These are phyloP conservation scores for Boloria selene DNA, from an alignment of 2,888 invertebrate species.

Conservation along the genomic window DNA sequence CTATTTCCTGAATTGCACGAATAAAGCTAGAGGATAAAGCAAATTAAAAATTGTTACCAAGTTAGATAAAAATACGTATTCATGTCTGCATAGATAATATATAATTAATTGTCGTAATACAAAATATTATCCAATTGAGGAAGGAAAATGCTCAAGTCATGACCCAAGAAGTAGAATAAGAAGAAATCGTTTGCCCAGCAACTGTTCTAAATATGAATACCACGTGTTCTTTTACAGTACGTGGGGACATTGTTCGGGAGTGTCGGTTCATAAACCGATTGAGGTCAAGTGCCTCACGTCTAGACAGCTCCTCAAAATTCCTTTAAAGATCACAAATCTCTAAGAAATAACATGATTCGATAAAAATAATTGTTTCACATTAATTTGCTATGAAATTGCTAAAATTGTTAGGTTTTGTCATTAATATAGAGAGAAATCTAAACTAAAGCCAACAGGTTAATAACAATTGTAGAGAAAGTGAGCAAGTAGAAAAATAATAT, in stretches of 20 bases:
- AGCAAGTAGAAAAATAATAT: slow-evolving; percentile 25
- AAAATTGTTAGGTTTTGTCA: too few species aligned
- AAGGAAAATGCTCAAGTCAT: background rate
- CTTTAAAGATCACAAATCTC: background rate
- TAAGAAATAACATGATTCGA: too few species aligned
- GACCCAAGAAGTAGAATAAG: background rate
- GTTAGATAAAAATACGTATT: background rate
- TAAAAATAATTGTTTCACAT: too few species aligned
- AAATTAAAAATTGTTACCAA: background rate
- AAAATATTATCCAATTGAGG: background rate
- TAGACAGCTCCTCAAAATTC: slow-evolving; percentile 45
- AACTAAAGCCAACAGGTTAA: background rate
- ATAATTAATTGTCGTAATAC: background rate
- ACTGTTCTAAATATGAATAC: slow-evolving; percentile 61
- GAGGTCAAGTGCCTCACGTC: slow-evolving; percentile 65
- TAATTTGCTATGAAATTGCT: too few species aligned
- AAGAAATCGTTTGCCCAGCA: slow-evolving; percentile 37
- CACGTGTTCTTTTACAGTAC: slow-evolving; percentile 59
- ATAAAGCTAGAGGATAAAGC: background rate
- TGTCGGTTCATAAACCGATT: slow-evolving; percentile 56
- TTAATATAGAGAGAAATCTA: background rate
- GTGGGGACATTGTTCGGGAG: slow-evolving; percentile 61
- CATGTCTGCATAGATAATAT: too few species aligned
- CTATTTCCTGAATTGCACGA: slow-evolving; percentile 24
- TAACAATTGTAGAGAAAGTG: slow-evolving; percentile 3